Conservation (phyloP, 2,888 invertebrate species). For the Eupithecia exiguata region DNA sequence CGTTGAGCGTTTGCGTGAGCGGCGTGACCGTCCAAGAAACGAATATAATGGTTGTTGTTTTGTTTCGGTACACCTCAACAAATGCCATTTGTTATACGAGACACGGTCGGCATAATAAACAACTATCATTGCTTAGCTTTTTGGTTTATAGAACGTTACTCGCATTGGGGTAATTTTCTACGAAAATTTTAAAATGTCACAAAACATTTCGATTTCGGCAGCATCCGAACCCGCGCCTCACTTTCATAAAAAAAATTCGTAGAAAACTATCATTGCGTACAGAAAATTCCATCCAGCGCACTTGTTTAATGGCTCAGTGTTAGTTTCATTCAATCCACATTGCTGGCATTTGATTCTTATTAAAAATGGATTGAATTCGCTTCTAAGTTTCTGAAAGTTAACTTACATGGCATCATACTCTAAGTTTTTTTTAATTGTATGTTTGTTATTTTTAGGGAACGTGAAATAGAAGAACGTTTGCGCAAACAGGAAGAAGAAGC, state of each 20-base stretch:
- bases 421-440: background rate
- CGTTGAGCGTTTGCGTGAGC: background rate
- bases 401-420: too few relatives aligned
- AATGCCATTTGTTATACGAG: too few relatives aligned
- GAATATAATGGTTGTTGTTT: background rate
- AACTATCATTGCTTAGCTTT: background rate
- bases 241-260: too few relatives aligned
- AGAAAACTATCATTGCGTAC: background rate
- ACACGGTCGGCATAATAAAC: background rate
- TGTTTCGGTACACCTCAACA: background rate
- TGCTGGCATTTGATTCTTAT: background rate
- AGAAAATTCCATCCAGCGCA: background rate
- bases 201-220: too few relatives aligned
- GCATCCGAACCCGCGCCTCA: too few relatives aligned
- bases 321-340: background rate
- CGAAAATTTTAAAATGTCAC: too few relatives aligned
- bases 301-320: background rate
- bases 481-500: conserved; percentile 84
- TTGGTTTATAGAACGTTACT: too few relatives aligned
- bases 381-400: background rate
- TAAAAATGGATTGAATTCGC: background rate
- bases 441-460: conserved; percentile 80
- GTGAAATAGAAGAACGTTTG: conserved; percentile 95
- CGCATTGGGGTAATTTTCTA: too few relatives aligned
- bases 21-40: background rate